These are phyloP conservation scores for Microcebus lehilahytsara DNA, from an alignment of 2,113 vertebrate genomes.

Conservation along the genomic window DNA sequence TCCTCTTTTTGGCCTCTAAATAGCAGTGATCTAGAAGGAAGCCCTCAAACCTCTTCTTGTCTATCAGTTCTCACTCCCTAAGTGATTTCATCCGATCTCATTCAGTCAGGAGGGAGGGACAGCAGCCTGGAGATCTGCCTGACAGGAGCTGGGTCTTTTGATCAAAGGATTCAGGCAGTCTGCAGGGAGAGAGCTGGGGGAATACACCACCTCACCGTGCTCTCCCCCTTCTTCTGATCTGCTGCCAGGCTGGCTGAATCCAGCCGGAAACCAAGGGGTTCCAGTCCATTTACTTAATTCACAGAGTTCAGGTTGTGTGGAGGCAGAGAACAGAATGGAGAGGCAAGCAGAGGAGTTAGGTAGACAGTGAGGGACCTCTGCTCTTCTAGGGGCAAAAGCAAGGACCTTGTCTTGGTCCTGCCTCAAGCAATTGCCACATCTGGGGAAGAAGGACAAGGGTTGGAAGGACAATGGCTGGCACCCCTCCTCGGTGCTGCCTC, in stretches of 20 bases:
- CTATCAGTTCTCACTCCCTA: not conserved
- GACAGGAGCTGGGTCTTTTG: not conserved
- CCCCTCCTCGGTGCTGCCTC: too few relatives aligned
- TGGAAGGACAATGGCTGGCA: too few relatives aligned
- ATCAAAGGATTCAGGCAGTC: not conserved
- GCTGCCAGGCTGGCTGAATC: not conserved
- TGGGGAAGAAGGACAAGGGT: too few relatives aligned
- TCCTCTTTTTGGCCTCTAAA: not conserved
- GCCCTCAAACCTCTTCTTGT: not conserved
- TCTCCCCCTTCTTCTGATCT: not conserved
- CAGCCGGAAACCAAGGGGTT: not conserved
- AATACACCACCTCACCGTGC: not conserved
- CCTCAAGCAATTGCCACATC: too few relatives aligned
- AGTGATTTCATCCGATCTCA: not conserved
- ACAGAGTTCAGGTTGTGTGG: not conserved
- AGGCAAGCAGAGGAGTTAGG: not conserved
- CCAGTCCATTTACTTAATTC: not conserved
- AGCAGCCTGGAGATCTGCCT: not conserved
- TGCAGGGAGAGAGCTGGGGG: not conserved
- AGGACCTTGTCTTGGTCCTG: too few relatives aligned
- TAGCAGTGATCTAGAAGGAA: not conserved
- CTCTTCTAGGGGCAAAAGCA: too few relatives aligned
- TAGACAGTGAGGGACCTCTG: too few relatives aligned
- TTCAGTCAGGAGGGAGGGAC: not conserved
- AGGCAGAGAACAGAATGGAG: not conserved